A percentile compares a stretch with the other conserved stretches of the same genome.
phyloP scores from a whole-genome alignment of 2,888 invertebrate species.

The Polymixis flavicincta region DNA sequence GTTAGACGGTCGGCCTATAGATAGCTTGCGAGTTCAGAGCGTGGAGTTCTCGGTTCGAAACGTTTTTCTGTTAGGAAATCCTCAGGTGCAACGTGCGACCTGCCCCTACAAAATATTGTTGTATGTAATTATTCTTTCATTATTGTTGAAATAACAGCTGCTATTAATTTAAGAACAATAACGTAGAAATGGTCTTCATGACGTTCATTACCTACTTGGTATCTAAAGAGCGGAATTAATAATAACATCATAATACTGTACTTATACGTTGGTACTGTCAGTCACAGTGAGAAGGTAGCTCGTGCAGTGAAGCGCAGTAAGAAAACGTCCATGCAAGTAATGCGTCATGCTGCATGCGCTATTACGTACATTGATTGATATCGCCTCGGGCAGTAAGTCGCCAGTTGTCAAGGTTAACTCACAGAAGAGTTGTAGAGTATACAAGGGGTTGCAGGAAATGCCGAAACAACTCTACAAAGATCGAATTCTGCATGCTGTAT shows the following conservation, averaged over 20 bases:
- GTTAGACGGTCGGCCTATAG: too few relatives aligned
- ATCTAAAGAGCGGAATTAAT: constrained; percentile 39
- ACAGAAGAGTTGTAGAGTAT: neutral
- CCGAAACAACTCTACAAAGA: too few relatives aligned
- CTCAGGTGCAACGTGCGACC: neutral
- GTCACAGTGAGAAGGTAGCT: constrained; percentile 19
- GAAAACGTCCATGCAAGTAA: constrained; percentile 6
- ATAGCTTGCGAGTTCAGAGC: too few relatives aligned
- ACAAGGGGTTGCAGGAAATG: neutral
- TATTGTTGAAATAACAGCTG: constrained; percentile 2
- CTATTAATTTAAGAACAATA: neutral
- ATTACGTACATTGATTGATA: constrained; percentile 8
- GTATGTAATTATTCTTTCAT: neutral
- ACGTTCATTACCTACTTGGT: constrained; percentile 6
- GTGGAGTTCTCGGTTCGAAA: neutral
- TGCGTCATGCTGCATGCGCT: constrained; percentile 16
- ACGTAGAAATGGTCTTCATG: neutral
- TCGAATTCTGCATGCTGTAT: neutral
- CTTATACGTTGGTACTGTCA: neutral
- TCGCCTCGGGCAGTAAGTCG: neutral
- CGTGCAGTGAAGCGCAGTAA: constrained; percentile 31
- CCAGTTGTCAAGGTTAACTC: neutral
- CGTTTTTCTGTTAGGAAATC: neutral
- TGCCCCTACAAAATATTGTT: neutral
- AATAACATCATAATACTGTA: constrained; percentile 1